phyloP scores from a whole-genome alignment of 53 echinoderm and acorn worm species.

The Echinometra lucunter region DNA sequence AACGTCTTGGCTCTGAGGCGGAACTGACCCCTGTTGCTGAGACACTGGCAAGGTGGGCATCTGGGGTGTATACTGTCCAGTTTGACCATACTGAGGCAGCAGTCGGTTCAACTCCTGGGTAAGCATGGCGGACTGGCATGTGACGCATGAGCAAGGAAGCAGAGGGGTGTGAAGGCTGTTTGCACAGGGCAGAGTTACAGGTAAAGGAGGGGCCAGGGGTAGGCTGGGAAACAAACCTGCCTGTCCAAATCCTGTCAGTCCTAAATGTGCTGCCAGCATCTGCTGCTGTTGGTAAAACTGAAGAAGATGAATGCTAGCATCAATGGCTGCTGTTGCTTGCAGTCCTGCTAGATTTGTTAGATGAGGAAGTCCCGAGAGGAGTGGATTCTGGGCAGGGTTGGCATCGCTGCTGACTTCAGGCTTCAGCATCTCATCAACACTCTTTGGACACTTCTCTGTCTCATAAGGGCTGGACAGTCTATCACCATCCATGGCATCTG shows the following conservation, averaged over 20 bases:
- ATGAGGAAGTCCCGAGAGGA: slow-evolving; percentile 16
- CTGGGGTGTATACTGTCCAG: slow-evolving; percentile 2
- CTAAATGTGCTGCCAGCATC: slow-evolving; percentile 47
- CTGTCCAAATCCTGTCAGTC: slow-evolving; percentile 54
- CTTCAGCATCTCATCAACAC: slow-evolving; percentile 35
- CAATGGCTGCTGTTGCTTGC: slow-evolving; percentile 48
- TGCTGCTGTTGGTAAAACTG: slow-evolving; percentile 66
- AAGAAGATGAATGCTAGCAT: slow-evolving; percentile 64
- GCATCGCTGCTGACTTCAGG: not conserved
- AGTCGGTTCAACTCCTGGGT: slow-evolving; percentile 22
- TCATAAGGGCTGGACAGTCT: not conserved
- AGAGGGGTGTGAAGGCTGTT: slow-evolving; percentile 48
- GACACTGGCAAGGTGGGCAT: slow-evolving; percentile 52
- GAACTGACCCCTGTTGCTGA: slow-evolving; percentile 4
- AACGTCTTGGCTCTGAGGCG: slow-evolving; percentile 52
- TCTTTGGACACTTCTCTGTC: slow-evolving; percentile 46
- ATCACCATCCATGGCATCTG: slow-evolving; percentile 21
- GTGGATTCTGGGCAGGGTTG: not conserved
- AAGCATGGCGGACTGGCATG: slow-evolving; percentile 62
- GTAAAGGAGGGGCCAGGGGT: slow-evolving; percentile 13
- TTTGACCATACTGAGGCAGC: slow-evolving; percentile 25
- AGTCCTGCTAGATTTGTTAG: slow-evolving; percentile 40
- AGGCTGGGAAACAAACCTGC: slow-evolving; percentile 25
- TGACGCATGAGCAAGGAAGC: slow-evolving; percentile 51
- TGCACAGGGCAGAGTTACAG: slow-evolving; percentile 39